These are phyloP conservation scores for Eurypyga helias DNA, from an alignment of 2,113 vertebrate species.

Conservation along the genomic window DNA sequence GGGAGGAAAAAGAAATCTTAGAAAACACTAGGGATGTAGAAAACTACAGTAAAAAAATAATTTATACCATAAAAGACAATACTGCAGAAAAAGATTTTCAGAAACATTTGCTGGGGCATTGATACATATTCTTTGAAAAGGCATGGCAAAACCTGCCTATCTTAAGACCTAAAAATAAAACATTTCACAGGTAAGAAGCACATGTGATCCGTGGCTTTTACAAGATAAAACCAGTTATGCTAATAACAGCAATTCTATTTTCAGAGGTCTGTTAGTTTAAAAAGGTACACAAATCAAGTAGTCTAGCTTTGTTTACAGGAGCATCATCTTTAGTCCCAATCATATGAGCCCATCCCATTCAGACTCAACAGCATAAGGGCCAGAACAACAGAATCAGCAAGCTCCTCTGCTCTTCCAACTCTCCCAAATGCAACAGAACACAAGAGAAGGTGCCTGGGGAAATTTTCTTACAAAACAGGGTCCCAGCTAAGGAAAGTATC, in stretches of 20 bases:
- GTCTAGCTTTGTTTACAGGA: not conserved
- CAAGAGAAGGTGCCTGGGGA: not conserved
- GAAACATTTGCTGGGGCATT: not conserved
- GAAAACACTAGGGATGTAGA: not conserved
- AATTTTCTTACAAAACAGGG: not conserved
- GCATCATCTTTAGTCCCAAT: not conserved
- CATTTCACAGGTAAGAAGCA: not conserved
- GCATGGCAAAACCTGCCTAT: not conserved
- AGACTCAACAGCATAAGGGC: not conserved
- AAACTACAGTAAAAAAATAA: not conserved
- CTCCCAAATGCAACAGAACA: not conserved
- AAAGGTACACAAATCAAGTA: not conserved
- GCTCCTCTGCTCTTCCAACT: not conserved
- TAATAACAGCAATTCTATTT: conserved; percentile 9
- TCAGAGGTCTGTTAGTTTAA: not conserved
- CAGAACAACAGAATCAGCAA: not conserved
- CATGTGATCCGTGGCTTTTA: not conserved
- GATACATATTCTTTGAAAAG: conserved; percentile 5
- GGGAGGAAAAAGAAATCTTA: not conserved
- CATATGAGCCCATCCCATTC: not conserved
- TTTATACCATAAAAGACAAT: not conserved
- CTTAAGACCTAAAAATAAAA: conserved; percentile 35
- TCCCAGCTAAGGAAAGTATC: not conserved
- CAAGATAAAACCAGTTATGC: not conserved
- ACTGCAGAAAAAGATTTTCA: not conserved